Evolutionary conservation across 1,140 invertebrate species (phyloP).

Genomic region (Microplitis demolitor): DNA sequence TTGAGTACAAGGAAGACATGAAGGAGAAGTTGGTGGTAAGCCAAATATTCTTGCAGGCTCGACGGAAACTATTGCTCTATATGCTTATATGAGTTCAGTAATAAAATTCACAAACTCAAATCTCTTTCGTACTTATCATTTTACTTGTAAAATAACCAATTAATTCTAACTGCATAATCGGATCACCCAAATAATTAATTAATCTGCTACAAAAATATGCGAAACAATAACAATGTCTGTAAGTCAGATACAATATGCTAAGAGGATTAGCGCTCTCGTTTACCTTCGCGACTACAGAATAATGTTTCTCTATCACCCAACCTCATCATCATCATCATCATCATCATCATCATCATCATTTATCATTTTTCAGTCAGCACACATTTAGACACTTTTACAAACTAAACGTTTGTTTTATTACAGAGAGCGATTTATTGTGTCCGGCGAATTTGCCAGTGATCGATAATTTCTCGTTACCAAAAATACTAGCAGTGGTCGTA

Average conservation of each 20-base stretch:
- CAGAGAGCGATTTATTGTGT: too few species aligned
- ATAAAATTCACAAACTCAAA: slow-evolving; percentile 17
- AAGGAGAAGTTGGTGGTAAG: slow-evolving; percentile 48
- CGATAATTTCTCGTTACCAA: slow-evolving; percentile 15
- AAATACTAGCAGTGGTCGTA: slow-evolving; percentile 13
- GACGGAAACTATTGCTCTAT: neutral
- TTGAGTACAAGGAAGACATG: neutral
- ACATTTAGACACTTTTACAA: too few species aligned
- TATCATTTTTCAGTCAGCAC: too few species aligned
- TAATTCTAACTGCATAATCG: slow-evolving; percentile 53
- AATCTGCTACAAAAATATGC: slow-evolving; percentile 48
- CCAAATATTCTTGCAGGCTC: slow-evolving; percentile 46
- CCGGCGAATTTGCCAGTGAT: neutral
- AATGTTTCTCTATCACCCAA: neutral
- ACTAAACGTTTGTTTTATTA: too few species aligned
- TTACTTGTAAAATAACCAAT: slow-evolving; percentile 47
- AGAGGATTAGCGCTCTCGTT: slow-evolving; percentile 45
- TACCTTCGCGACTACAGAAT: slow-evolving; percentile 20
- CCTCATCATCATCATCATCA: neutral
- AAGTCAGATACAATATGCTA: slow-evolving; percentile 49
- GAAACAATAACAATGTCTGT: slow-evolving; percentile 42
- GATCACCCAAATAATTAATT: slow-evolving; percentile 54
- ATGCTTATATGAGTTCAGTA: neutral
- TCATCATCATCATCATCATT: neutral
- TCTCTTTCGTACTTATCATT: slow-evolving; percentile 20